Percentiles rank a stretch among this genome's conserved stretches.
Evolutionary conservation across 2,888 invertebrate species (phyloP).

Genomic region (Rotaria macrura): DNA sequence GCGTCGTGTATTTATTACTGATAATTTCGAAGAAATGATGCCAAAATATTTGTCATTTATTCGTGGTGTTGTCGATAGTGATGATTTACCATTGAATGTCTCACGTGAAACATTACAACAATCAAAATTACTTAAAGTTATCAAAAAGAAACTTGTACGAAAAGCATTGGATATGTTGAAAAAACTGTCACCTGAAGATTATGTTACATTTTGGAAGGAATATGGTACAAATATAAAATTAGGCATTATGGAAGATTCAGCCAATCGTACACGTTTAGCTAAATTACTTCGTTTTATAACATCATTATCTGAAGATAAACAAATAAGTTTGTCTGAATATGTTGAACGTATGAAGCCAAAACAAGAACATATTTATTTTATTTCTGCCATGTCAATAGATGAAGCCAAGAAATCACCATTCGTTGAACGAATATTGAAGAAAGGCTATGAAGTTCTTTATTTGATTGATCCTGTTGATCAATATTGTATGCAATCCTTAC

Average conservation of each 20-base stretch:
- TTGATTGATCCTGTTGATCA: constrained; percentile 99
- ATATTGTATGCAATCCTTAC: constrained; percentile 94
- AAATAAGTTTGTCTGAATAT: constrained; percentile 84
- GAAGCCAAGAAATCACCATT: constrained; percentile 90
- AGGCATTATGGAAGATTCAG: constrained; percentile 86
- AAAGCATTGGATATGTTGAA: constrained; percentile 93
- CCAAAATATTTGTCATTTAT: constrained; percentile 71
- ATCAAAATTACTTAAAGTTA: constrained; percentile 95
- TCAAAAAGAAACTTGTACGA: constrained; percentile 95
- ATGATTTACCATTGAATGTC: constrained; percentile 93
- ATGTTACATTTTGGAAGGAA: constrained; percentile 93
- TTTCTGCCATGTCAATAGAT: constrained; percentile 75
- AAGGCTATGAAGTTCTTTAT: constrained; percentile 89
- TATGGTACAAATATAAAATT: constrained; percentile 88
- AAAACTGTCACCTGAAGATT: constrained; percentile 82
- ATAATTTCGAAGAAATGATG: constrained; percentile 95
- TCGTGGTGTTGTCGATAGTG: constrained; percentile 95
- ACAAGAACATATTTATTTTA: constrained; percentile 95
- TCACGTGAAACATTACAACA: constrained; percentile 98
- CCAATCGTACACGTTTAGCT: constrained; percentile 75
- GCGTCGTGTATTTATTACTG: constrained; percentile 96
- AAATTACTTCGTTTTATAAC: constrained; percentile 83
- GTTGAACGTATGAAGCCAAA: constrained; percentile 93
- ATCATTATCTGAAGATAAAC: constrained; percentile 84
- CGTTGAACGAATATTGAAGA: constrained; percentile 90